These are phyloP conservation scores for Cyanistes caeruleus DNA, from an alignment of 2,113 vertebrate species.

Conservation along the genomic window DNA sequence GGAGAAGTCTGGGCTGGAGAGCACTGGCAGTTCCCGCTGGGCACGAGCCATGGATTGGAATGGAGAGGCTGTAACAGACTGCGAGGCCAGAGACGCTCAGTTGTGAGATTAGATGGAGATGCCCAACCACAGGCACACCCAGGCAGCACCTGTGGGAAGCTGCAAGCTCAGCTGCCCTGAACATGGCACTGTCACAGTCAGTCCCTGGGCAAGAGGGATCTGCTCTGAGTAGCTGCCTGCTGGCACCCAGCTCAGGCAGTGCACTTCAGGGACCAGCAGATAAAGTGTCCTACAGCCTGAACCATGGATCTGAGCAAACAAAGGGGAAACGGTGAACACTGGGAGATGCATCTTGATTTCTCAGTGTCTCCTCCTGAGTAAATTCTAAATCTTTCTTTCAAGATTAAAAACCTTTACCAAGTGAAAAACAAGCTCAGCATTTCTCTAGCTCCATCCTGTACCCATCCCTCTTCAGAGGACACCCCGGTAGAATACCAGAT, in stretches of 20 bases:
- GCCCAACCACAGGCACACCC: background rate
- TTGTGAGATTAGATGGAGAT: rapidly evolving
- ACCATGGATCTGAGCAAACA: background rate
- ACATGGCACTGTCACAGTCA: background rate
- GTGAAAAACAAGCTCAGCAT: conserved; percentile 22
- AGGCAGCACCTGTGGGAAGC: background rate
- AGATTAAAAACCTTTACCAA: conserved; percentile 6
- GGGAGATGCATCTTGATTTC: background rate
- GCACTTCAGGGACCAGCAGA: background rate
- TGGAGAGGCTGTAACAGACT: rapidly evolving
- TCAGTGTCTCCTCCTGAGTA: background rate
- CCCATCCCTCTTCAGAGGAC: background rate
- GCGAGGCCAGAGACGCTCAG: background rate
- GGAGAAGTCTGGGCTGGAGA: background rate
- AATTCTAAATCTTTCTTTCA: conserved; percentile 3
- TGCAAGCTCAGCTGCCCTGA: background rate
- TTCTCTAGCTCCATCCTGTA: background rate
- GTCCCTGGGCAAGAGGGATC: background rate
- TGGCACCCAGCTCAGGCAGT: background rate
- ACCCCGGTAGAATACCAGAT: background rate
- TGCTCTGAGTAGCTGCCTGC: background rate
- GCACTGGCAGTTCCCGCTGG: rapidly evolving
- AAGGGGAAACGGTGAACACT: background rate
- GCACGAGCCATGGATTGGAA: rapidly evolving
- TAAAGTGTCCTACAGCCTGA: background rate